Percentiles rank a stretch among this genome's conserved stretches.
phyloP scores from a whole-genome alignment of 2,113 vertebrate genomes.

The Phyllostomus discolor region DNA sequence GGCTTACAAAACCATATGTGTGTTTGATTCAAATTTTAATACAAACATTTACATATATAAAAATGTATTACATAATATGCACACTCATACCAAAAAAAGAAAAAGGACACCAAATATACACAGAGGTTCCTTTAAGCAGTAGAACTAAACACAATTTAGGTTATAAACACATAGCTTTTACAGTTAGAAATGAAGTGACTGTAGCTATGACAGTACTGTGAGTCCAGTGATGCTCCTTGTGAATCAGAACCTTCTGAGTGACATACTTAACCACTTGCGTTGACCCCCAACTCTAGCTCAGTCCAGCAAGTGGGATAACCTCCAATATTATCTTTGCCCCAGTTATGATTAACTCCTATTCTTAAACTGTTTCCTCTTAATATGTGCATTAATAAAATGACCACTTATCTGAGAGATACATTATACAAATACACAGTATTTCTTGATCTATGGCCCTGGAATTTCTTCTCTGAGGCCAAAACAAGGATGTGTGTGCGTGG shows the following conservation, averaged over 20 bases:
- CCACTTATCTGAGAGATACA: background rate
- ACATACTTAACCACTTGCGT: background rate
- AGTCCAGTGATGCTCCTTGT: background rate
- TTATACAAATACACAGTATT: background rate
- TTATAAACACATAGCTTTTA: background rate
- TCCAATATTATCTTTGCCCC: background rate
- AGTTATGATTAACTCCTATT: background rate
- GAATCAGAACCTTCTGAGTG: background rate
- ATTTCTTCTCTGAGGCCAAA: slow-evolving; percentile 28
- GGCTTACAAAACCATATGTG: background rate
- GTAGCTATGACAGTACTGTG: background rate
- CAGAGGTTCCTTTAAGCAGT: background rate
- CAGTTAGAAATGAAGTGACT: background rate
- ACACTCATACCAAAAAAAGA: background rate
- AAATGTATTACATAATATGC: background rate
- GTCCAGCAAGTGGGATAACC: background rate
- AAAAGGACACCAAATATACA: background rate
- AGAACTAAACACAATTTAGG: background rate
- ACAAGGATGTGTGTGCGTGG: background rate
- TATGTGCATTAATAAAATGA: background rate
- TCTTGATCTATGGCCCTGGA: background rate
- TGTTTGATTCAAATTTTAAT: background rate
- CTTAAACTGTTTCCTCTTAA: background rate
- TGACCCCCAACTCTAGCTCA: background rate
- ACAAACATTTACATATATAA: background rate